phyloP scores from a whole-genome alignment of 2,888 invertebrate genomes.

The Drosophila paucipuncta region DNA sequence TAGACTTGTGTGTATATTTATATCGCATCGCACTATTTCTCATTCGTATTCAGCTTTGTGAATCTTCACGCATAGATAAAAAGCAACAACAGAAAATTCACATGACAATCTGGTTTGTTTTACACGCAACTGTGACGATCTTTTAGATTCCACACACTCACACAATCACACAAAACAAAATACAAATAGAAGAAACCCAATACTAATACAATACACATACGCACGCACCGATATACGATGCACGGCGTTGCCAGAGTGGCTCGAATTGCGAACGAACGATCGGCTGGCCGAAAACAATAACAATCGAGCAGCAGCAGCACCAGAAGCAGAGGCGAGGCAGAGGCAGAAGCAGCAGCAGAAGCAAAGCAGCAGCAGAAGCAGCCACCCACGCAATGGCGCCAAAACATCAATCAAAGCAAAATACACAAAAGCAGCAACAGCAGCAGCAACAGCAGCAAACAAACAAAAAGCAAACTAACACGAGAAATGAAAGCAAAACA shows the following conservation, averaged over 20 bases:
- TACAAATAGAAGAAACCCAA: background rate
- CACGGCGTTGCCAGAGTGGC: slow-evolving; percentile 53
- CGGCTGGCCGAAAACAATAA: slow-evolving; percentile 35
- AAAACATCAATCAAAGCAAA: slow-evolving; percentile 73
- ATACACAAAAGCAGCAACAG: slow-evolving; percentile 44
- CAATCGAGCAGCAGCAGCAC: slow-evolving; percentile 14
- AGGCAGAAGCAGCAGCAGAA: background rate
- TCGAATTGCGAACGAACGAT: slow-evolving; percentile 16
- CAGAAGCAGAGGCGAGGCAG: too few relatives aligned
- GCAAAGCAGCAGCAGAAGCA: background rate
- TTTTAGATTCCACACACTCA: slow-evolving; percentile 31
- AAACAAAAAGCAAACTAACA: slow-evolving; percentile 38
- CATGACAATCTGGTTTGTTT: slow-evolving; percentile 72
- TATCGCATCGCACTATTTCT: background rate
- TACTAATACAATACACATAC: background rate
- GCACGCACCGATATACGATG: slow-evolving; percentile 3
- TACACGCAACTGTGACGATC: slow-evolving; percentile 55
- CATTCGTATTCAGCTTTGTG: slow-evolving; percentile 11
- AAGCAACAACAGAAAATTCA: slow-evolving; percentile 62
- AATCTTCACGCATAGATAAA: slow-evolving; percentile 37
- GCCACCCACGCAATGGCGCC: slow-evolving; percentile 69
- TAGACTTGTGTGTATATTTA: slow-evolving; percentile 21
- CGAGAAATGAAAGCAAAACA: slow-evolving; percentile 37
- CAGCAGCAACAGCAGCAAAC: slow-evolving; percentile 6
- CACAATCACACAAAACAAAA: background rate